Conservation (phyloP, 2,888 invertebrate genomes). For the Apamea monoglypha region DNA sequence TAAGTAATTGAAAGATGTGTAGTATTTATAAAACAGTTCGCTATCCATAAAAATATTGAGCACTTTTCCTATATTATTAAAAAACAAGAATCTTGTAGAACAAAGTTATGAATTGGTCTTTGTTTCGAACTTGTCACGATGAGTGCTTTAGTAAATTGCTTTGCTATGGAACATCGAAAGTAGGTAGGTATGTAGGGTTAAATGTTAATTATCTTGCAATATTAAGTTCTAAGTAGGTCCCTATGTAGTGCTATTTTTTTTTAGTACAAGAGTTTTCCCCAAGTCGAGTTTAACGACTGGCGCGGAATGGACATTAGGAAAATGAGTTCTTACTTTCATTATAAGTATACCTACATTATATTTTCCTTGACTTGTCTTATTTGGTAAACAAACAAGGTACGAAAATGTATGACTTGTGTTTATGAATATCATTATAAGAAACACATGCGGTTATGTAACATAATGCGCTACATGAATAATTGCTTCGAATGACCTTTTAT, state of each 20-base stretch:
- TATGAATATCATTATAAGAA: not conserved
- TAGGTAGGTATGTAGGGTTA: not conserved
- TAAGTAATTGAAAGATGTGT: slow-evolving; percentile 15
- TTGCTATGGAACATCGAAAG: not conserved
- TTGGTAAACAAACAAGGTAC: not conserved
- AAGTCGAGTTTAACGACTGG: slow-evolving; percentile 13
- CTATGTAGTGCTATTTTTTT: not conserved
- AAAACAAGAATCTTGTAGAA: not conserved
- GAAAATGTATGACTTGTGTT: not conserved
- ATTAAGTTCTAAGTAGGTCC: not conserved
- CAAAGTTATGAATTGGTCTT: not conserved
- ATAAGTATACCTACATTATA: not conserved
- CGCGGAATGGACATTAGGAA: not conserved
- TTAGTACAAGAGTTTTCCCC: slow-evolving; percentile 12
- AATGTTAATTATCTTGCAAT: slow-evolving; percentile 10
- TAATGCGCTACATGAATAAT: not conserved
- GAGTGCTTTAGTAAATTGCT: not conserved
- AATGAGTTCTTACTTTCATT: not conserved
- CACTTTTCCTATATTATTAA: slow-evolving; percentile 6
- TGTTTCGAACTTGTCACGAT: not conserved
- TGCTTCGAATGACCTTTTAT: not conserved
- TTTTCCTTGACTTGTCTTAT: not conserved
- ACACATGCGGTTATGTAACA: not conserved
- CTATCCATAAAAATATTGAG: not conserved
- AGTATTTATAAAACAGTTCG: slow-evolving; percentile 33